Percentiles rank a stretch among this genome's conserved stretches.
Conservation (phyloP, 2,888 invertebrate genomes). For the Xylophagus ater region DNA sequence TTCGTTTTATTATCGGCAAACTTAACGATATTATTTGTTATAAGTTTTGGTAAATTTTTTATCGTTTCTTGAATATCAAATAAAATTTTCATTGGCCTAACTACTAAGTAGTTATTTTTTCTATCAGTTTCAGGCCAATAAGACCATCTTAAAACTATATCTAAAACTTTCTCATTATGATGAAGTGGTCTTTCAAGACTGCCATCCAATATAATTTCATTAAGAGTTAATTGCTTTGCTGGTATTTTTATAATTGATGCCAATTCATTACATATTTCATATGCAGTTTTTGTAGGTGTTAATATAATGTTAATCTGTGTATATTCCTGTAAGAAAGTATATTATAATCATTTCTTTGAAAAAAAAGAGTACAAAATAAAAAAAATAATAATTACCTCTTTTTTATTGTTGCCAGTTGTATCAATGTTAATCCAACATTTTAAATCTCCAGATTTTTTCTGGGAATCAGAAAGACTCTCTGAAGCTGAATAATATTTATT, state of each 20-base stretch:
- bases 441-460: slow-evolving; percentile 64
- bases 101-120: slow-evolving; percentile 66
- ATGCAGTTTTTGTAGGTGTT: slow-evolving; percentile 64
- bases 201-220: slow-evolving; percentile 70
- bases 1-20: slow-evolving; percentile 65
- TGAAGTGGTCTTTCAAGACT: slow-evolving; percentile 66
- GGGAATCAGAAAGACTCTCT: slow-evolving; percentile 46
- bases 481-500: slow-evolving; percentile 55
- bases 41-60: slow-evolving; percentile 48
- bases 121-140: slow-evolving; percentile 81
- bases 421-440: slow-evolving; percentile 58
- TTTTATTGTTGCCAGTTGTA: slow-evolving; percentile 50
- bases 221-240: slow-evolving; percentile 59
- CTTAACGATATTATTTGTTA: slow-evolving; percentile 65
- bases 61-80: slow-evolving; percentile 42
- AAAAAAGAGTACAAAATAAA: slow-evolving; percentile 41
- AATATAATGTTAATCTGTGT: slow-evolving; percentile 41
- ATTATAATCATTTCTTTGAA: slow-evolving; percentile 16
- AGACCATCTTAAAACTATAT: slow-evolving; percentile 61
- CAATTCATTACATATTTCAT: slow-evolving; percentile 62
- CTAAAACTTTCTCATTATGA: slow-evolving; percentile 50
- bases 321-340: slow-evolving; percentile 28
- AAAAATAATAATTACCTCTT: slow-evolving; percentile 38
- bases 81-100: slow-evolving; percentile 44
- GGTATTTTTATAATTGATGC: slow-evolving; percentile 51